Evolutionary conservation across 2,797 vertebrate species (phyloP).

Genomic region (Leptoclinus maculatus): DNA sequence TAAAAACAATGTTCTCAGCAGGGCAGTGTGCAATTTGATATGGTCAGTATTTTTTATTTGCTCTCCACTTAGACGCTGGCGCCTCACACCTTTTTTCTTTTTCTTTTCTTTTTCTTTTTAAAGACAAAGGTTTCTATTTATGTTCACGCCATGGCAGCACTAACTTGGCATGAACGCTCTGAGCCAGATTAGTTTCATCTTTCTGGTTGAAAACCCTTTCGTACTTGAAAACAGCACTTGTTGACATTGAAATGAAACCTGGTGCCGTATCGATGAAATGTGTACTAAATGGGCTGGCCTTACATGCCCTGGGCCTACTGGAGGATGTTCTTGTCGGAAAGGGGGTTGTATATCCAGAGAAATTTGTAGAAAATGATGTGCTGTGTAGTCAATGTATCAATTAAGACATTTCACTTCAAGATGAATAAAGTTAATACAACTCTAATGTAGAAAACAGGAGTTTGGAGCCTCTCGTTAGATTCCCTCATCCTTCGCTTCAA

Average conservation of each 20-base stretch:
- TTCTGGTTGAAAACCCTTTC: constrained; percentile 49
- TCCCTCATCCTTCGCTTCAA: constrained; percentile 66
- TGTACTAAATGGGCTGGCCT: neutral
- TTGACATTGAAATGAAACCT: constrained; percentile 50
- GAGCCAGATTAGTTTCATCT: constrained; percentile 61
- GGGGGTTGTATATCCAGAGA: neutral
- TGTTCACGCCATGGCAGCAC: constrained; percentile 66
- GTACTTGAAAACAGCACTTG: constrained; percentile 39
- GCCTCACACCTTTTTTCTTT: constrained; percentile 40
- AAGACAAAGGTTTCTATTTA: constrained; percentile 77
- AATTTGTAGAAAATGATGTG: neutral
- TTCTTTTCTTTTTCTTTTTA: neutral
- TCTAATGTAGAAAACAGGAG: neutral
- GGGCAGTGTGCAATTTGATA: constrained; percentile 58
- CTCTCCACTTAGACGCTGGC: constrained; percentile 53
- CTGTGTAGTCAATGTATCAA: neutral
- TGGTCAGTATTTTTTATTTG: constrained; percentile 65
- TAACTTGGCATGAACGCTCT: constrained; percentile 34
- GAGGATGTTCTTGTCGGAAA: constrained; percentile 16
- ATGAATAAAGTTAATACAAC: neutral
- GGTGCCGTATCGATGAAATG: constrained; percentile 7
- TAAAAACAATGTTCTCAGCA: constrained; percentile 55
- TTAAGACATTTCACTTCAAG: neutral
- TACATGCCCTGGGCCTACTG: neutral
- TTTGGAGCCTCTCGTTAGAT: constrained; percentile 22